Percentiles rank a stretch among this genome's conserved stretches.
Conservation (phyloP, 2,888 invertebrate species). For the Apodemia duryi region DNA sequence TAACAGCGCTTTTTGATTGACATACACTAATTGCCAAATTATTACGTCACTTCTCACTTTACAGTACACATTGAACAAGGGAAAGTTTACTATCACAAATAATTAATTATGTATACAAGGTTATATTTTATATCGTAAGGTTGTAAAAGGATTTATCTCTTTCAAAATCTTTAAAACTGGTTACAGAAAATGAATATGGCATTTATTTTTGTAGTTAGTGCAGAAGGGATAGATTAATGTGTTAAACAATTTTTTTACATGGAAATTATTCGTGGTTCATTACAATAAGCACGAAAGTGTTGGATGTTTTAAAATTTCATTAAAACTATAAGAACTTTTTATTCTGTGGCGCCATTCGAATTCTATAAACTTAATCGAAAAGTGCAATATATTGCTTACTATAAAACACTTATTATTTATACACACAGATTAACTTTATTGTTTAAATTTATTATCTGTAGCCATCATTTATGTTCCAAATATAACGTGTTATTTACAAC, state of each 20-base stretch:
- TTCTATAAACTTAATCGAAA: background rate
- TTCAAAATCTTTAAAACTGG: background rate
- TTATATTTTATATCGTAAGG: background rate
- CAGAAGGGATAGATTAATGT: too few species aligned
- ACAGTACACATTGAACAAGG: conserved; percentile 68
- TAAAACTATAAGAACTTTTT: too few species aligned
- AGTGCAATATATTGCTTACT: conserved; percentile 7
- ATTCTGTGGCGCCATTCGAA: background rate
- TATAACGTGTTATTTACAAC: conserved; percentile 13
- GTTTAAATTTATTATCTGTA: conserved; percentile 7
- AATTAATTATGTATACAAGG: background rate
- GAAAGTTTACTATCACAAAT: background rate
- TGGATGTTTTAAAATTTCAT: too few species aligned
- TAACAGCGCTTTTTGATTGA: conserved; percentile 49
- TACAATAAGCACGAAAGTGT: too few species aligned
- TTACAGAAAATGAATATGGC: too few species aligned
- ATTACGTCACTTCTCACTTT: conserved; percentile 60
- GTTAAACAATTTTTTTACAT: too few species aligned
- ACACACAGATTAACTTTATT: background rate
- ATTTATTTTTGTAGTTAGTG: too few species aligned
- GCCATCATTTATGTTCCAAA: background rate
- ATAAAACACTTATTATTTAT: background rate
- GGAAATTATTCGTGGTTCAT: too few species aligned
- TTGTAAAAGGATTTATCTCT: background rate
- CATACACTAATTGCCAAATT: conserved; percentile 51